These are phyloP conservation scores for Eupithecia inturbata DNA, from an alignment of 2,888 invertebrate species.

Conservation along the genomic window DNA sequence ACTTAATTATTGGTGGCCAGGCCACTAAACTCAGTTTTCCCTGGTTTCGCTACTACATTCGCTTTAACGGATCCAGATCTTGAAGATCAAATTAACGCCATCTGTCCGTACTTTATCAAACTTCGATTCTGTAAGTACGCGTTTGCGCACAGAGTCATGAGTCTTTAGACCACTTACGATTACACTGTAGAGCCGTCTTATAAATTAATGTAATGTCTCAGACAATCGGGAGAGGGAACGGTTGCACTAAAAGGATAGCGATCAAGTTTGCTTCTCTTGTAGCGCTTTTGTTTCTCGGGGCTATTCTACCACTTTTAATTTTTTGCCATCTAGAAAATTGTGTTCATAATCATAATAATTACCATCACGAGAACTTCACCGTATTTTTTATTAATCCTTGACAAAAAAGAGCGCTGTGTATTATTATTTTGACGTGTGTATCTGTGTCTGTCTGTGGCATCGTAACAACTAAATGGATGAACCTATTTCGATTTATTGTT, in stretches of 20 bases:
- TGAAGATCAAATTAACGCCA: neutral
- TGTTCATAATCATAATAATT: too few species aligned
- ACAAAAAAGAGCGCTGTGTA: too few species aligned
- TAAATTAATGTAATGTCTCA: neutral
- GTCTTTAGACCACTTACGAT: neutral
- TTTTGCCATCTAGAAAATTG: too few species aligned
- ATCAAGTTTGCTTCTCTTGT: neutral
- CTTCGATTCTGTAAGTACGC: neutral
- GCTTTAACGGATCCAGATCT: neutral
- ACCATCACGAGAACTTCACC: too few species aligned
- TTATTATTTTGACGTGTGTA: too few species aligned
- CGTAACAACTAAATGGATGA: too few species aligned
- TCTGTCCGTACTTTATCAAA: neutral
- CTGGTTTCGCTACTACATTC: neutral
- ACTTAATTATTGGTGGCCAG: neutral
- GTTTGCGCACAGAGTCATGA: neutral
- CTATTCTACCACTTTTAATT: too few species aligned
- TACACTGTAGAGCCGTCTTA: neutral
- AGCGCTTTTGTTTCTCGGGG: too few species aligned
- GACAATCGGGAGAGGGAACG: neutral
- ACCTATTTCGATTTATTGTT: too few species aligned
- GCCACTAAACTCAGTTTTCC: neutral
- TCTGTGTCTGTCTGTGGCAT: too few species aligned
- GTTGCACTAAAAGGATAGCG: neutral
- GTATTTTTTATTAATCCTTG: too few species aligned